Conservation (phyloP, 2,797 vertebrate genomes). For the Notamacropus eugenii region DNA sequence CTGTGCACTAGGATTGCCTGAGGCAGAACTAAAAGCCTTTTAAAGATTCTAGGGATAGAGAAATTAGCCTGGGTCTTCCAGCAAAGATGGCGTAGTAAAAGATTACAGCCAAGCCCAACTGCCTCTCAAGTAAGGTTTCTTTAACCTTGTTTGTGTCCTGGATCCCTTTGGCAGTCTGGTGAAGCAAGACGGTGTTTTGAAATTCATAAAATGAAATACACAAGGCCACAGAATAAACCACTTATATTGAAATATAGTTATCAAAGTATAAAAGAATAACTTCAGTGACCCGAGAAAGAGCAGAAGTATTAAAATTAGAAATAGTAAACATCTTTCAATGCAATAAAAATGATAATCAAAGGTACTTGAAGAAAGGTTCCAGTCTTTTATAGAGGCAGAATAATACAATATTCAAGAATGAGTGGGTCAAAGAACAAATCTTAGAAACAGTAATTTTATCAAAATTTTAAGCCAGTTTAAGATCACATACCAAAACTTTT, state of each 20-base stretch:
- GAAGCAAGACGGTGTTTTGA: background rate
- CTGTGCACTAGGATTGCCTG: background rate
- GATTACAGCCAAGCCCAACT: background rate
- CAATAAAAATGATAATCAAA: background rate
- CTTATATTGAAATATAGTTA: background rate
- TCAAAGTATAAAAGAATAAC: background rate
- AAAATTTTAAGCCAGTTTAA: background rate
- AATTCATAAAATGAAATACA: background rate
- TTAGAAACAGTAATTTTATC: background rate
- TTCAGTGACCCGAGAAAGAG: background rate
- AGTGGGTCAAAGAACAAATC: background rate
- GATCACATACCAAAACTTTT: background rate
- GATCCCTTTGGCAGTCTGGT: background rate
- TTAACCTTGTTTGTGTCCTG: background rate
- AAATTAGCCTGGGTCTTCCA: background rate
- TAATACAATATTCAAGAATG: background rate
- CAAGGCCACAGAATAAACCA: background rate
- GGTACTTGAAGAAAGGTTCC: background rate
- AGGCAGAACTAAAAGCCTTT: background rate
- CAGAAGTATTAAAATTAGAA: background rate
- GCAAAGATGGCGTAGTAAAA: background rate
- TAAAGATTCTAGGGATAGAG: background rate
- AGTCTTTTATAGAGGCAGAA: background rate
- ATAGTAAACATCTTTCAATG: background rate
- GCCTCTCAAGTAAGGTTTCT: background rate